phyloP scores from a whole-genome alignment of 2,888 invertebrate genomes.

The Meta bourneti region DNA sequence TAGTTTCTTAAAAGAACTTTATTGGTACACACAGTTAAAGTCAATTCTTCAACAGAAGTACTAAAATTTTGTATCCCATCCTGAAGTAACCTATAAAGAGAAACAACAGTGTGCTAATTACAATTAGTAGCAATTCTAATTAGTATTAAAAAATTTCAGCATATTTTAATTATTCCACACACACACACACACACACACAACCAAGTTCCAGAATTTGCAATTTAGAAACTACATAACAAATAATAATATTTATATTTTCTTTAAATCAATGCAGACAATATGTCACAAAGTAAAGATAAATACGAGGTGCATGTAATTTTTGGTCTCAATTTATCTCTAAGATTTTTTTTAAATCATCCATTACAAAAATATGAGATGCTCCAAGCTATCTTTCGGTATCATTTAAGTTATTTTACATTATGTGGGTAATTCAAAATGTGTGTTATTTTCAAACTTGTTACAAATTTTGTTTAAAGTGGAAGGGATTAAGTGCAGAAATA shows the following conservation, averaged over 20 bases:
- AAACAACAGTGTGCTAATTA: too few relatives aligned
- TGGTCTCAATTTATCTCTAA: too few relatives aligned
- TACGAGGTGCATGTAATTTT: background rate
- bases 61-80: slow-evolving; percentile 91
- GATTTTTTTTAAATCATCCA: too few relatives aligned
- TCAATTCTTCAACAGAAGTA: slow-evolving; percentile 89
- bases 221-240: background rate
- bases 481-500: too few relatives aligned
- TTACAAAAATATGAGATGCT: too few relatives aligned
- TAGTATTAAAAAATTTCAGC: slow-evolving; percentile 4
- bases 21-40: slow-evolving; percentile 86
- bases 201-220: background rate
- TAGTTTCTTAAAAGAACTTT: slow-evolving; percentile 89
- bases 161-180: too few relatives aligned
- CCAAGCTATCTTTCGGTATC: too few relatives aligned
- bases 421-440: too few relatives aligned
- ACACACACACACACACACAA: too few relatives aligned
- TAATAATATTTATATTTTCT: background rate
- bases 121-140: background rate
- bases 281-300: background rate
- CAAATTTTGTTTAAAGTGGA: too few relatives aligned
- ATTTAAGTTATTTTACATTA: too few relatives aligned
- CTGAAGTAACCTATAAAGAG: slow-evolving; percentile 83
- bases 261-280: background rate
- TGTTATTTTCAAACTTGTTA: too few relatives aligned